Percentiles rank a stretch among this genome's conserved stretches.
Conservation (phyloP, 2,113 vertebrate species). For the Myxocyprinus asiaticus region DNA sequence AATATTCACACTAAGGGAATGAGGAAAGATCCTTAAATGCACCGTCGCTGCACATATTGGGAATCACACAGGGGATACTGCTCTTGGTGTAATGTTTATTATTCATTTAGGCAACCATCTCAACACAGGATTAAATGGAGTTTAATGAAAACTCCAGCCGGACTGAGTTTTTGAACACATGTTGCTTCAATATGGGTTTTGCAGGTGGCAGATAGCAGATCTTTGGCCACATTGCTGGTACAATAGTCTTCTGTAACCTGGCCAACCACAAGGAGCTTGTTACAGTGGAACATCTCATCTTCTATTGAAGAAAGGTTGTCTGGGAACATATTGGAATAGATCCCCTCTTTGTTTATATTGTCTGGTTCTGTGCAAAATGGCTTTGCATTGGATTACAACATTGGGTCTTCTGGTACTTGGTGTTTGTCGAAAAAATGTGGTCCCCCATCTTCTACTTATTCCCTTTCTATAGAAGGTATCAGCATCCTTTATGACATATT, state of each 20-base stretch:
- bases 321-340: slow-evolving; percentile 52
- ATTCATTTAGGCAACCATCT: not conserved
- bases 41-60: not conserved
- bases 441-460: not conserved
- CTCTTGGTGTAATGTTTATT: slow-evolving; percentile 9
- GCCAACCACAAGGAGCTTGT: slow-evolving; percentile 63
- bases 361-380: slow-evolving; percentile 49
- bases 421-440: slow-evolving; percentile 19
- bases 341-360: slow-evolving; percentile 44
- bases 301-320: slow-evolving; percentile 46
- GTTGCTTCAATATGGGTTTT: slow-evolving; percentile 60
- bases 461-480: not conserved
- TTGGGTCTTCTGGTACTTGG: not conserved
- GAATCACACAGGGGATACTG: not conserved
- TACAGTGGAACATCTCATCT: slow-evolving; percentile 56
- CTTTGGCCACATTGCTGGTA: slow-evolving; percentile 46
- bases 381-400: slow-evolving; percentile 46
- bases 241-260: slow-evolving; percentile 48
- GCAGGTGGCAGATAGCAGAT: slow-evolving; percentile 52
- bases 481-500: not conserved
- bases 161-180: slow-evolving; percentile 46
- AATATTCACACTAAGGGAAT: not conserved
- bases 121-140: not conserved
- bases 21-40: not conserved
- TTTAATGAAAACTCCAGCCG: slow-evolving; percentile 23